phyloP scores from a whole-genome alignment of 2,113 vertebrate species.

The Platysternon megacephalum region DNA sequence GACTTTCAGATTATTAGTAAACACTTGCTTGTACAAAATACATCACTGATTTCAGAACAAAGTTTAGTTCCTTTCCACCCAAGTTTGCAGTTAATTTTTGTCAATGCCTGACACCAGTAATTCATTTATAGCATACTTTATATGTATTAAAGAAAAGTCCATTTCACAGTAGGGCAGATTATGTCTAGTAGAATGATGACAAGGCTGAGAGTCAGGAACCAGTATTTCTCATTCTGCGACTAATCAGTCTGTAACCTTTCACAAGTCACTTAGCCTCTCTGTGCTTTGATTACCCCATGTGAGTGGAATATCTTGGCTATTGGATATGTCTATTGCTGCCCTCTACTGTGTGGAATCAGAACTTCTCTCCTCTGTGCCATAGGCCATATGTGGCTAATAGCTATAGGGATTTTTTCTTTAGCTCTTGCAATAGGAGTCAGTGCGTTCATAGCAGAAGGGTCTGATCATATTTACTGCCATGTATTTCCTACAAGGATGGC shows the following conservation, averaged over 20 bases:
- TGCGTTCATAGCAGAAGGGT: fast-evolving
- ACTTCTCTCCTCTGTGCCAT: not conserved
- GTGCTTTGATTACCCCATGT: not conserved
- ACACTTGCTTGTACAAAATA: not conserved
- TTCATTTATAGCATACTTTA: not conserved
- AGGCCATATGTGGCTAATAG: not conserved
- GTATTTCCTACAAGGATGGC: not conserved
- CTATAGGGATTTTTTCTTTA: not conserved
- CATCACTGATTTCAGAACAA: not conserved
- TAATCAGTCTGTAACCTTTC: not conserved
- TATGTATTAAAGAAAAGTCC: not conserved
- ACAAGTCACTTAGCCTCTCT: not conserved
- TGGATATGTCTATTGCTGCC: fast-evolving
- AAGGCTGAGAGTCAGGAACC: not conserved
- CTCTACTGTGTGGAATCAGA: not conserved
- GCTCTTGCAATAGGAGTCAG: fast-evolving
- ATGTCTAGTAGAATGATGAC: not conserved
- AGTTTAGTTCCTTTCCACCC: not conserved
- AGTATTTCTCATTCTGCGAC: not conserved
- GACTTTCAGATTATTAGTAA: not conserved
- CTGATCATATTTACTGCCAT: not conserved
- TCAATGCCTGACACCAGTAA: not conserved
- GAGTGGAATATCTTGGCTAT: not conserved
- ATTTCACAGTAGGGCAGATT: not conserved
- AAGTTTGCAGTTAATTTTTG: not conserved